Evolutionary conservation across 2,797 vertebrate species (phyloP).

Genomic region (Sitta carolinensis): DNA sequence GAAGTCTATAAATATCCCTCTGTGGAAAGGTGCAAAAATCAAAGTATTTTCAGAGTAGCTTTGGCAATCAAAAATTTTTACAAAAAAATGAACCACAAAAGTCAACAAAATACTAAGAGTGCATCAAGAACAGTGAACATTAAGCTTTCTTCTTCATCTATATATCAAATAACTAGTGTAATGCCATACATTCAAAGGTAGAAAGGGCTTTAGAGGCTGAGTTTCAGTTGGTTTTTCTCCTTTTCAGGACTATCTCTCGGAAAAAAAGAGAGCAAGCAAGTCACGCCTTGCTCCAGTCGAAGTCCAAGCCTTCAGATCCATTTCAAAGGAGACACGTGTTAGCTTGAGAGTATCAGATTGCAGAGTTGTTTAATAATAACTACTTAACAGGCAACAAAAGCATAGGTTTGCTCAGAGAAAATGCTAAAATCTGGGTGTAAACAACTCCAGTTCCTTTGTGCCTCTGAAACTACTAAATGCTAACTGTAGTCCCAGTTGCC

Average conservation of each 20-base stretch:
- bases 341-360: neutral
- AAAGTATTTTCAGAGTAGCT: neutral
- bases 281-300: neutral
- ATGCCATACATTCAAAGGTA: neutral
- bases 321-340: neutral
- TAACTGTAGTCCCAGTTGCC: neutral
- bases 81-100: neutral
- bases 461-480: neutral
- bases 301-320: neutral
- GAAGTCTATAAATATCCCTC: neutral
- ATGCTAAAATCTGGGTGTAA: neutral
- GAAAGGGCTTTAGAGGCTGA: neutral
- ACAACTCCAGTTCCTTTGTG: neutral
- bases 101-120: neutral
- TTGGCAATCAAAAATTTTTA: neutral
- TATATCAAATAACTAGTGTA: neutral
- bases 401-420: neutral
- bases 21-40: neutral
- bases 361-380: neutral
- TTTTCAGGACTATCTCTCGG: neutral
- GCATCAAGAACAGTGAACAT: rapidly evolving
- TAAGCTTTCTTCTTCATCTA: neutral
- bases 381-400: neutral
- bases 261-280: neutral
- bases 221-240: neutral